Base-by-base conservation (phyloP, 1,140 invertebrate species). In the Tenebrio molitor region DNA sequence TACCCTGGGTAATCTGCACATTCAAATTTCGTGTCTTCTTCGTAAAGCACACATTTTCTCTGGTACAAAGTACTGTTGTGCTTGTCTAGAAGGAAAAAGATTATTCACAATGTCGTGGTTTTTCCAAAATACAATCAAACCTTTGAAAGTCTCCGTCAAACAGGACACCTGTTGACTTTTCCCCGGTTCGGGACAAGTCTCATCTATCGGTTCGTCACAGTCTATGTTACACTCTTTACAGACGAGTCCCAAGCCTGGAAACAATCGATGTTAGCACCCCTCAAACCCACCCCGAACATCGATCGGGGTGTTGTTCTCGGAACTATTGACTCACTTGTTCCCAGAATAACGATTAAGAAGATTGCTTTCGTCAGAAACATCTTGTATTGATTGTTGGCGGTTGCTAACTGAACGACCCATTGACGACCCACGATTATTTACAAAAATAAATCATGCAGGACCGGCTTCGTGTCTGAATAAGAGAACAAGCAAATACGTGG, bases 21-120 rank as follows among this genome's bases (percentile, higher is more conserved):
- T 42, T 66, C 36, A 23, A 25, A 66, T 21, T 66, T 66, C 3
- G 34, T 25, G 39, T 44, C 25, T 21, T 25, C 44, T 14, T 66
- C 36, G 39, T 66, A 66, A 10, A 66, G n/a, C 4, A 42, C 36
- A 12, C 64, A 66, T 14, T 66, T 66, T 19, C 64, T 41, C 44
- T 66, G 64, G 7, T 36, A 23, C 10, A 44, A 44, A 2, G 64
- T 66, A 1, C 17, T 14, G 36, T 66, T 66, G 25, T 12, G 21
- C 8, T n/a, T 12, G 14, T 66, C 36, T 66, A n/a, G 10, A 44
- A 66, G 8, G 8, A 16, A 39, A 10, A 41, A 36, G 14, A 65
- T 17, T 5, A 39, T 7, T 8, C n/a, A 41, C 4, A 6, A 25
- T 34, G 12, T 17, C 33, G n/a, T 21, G 23, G n/a, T n/a, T n/a